Conservation (phyloP, 2,113 vertebrate genomes). For the Crotalus tigris region DNA sequence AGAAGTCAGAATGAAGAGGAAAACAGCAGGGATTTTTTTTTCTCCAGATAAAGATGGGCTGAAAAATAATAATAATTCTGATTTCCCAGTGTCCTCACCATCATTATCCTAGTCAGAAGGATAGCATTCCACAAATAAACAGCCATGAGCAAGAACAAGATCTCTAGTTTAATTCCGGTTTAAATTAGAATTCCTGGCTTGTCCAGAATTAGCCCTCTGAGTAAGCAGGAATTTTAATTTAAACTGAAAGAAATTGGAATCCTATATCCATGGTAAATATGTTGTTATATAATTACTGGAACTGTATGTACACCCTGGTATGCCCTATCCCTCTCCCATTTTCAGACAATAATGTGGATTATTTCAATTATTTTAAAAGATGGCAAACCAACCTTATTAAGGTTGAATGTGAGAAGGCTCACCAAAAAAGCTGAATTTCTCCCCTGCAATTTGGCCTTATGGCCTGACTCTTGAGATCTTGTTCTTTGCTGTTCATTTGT, state of each 20-base stretch:
- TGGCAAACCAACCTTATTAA: not conserved
- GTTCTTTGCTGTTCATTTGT: not conserved
- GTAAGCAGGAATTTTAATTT: not conserved
- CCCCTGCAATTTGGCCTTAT: not conserved
- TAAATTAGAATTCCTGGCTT: not conserved
- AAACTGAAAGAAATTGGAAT: not conserved
- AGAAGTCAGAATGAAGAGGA: not conserved
- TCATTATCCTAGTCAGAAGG: not conserved
- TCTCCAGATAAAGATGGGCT: constrained; percentile 16
- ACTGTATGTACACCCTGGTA: not conserved
- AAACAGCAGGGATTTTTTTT: constrained; percentile 33
- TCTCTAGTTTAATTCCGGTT: not conserved
- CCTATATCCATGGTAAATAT: not conserved
- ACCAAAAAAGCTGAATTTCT: not conserved
- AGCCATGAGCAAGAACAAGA: not conserved
- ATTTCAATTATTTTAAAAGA: not conserved
- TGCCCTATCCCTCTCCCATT: not conserved
- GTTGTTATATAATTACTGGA: not conserved
- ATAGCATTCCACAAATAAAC: not conserved
- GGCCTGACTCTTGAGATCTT: not conserved
- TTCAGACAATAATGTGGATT: not conserved
- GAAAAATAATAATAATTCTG: not conserved
- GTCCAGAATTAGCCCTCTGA: not conserved
- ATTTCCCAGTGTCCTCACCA: not conserved
- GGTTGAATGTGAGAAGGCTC: not conserved